A percentile compares a stretch with the other conserved stretches of the same genome.
phyloP scores from a whole-genome alignment of 2,797 vertebrate genomes.

The Eidolon dupreanum region DNA sequence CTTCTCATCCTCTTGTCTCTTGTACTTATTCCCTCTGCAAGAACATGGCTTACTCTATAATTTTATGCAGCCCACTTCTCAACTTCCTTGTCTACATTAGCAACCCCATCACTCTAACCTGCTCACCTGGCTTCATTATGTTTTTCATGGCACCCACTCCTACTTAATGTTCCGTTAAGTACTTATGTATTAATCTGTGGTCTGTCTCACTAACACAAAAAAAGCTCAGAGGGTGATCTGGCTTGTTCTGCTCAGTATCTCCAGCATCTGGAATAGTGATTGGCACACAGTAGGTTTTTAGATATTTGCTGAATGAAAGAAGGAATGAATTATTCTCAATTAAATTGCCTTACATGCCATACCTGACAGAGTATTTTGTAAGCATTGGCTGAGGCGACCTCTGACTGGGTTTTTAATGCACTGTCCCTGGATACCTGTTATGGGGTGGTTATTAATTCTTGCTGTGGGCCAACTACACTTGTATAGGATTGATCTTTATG shows the following conservation, averaged over 20 bases:
- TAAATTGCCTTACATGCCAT: background rate
- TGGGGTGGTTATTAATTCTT: constrained; percentile 1
- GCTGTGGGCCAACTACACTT: background rate
- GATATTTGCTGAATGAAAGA: background rate
- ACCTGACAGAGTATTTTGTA: background rate
- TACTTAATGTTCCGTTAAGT: background rate
- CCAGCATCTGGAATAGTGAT: background rate
- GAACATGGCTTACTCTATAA: background rate
- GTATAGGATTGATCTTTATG: background rate
- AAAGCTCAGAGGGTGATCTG: background rate
- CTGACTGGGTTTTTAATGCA: background rate
- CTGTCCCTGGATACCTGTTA: background rate
- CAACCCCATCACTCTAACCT: background rate
- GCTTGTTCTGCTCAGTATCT: background rate
- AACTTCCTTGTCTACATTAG: background rate
- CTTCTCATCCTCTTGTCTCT: background rate
- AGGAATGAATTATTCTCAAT: background rate
- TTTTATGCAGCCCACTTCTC: background rate
- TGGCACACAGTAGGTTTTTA: background rate
- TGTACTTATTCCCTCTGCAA: background rate
- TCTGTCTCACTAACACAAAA: background rate
- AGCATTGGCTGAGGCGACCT: background rate
- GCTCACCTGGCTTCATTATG: background rate
- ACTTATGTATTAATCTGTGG: background rate
- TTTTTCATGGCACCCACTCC: background rate